Percentiles rank a stretch among this genome's conserved stretches.
Conservation (phyloP, 2,888 invertebrate species). For the Spialia ferax region DNA sequence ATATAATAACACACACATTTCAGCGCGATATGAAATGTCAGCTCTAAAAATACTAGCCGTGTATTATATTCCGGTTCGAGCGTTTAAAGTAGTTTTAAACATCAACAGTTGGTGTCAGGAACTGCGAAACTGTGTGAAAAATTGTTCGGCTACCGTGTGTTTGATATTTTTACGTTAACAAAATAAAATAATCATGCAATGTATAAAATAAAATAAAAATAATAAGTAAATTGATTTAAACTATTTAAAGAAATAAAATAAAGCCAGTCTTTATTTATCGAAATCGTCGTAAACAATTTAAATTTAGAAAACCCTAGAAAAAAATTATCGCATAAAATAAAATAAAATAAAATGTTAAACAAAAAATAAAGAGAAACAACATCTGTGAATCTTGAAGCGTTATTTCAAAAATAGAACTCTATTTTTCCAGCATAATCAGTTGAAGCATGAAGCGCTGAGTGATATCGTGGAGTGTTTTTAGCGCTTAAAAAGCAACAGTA, state of each 20-base stretch:
- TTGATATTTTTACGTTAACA: not conserved
- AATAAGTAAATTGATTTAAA: too few relatives aligned
- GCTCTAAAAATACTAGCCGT: not conserved
- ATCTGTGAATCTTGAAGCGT: not conserved
- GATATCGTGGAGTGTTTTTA: conserved; percentile 13
- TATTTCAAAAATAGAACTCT: conserved; percentile 7
- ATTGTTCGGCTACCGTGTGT: not conserved
- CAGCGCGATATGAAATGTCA: not conserved
- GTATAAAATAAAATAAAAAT: too few relatives aligned
- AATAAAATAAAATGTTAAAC: too few relatives aligned
- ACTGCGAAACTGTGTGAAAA: not conserved
- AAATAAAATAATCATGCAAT: too few relatives aligned
- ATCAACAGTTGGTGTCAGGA: not conserved
- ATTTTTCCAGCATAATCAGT: conserved; percentile 8
- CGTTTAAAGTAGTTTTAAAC: too few relatives aligned
- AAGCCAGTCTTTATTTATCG: too few relatives aligned
- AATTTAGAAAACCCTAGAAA: too few relatives aligned
- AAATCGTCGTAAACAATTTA: too few relatives aligned
- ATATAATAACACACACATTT: too few relatives aligned
- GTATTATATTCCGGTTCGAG: not conserved
- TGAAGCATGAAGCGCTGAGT: conserved; percentile 13
- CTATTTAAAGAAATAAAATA: too few relatives aligned
- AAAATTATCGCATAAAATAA: too few relatives aligned
- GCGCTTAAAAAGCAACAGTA: conserved; percentile 18
- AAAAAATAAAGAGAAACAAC: too few relatives aligned